Base-by-base conservation (phyloP, 2,888 invertebrate species). In the Altica lythri region DNA sequence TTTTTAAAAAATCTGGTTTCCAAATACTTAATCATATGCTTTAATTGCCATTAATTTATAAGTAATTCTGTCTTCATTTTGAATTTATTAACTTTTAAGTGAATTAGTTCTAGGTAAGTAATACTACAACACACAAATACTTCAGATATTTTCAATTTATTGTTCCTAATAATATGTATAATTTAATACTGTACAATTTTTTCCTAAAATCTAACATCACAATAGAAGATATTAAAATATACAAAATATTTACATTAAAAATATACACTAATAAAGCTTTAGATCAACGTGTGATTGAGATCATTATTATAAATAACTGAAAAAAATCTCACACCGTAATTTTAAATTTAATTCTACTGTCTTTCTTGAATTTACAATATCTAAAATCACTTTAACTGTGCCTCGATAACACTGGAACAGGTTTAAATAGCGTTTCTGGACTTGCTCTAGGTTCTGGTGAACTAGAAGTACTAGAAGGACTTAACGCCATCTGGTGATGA, bases 401-500 rank as follows among this genome's bases (percentile, higher is more conserved):
- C 56, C 75, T 70, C 8, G 75, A 70, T 53, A 75, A 64, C 16
- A 76, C 70, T 14, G 75, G 72, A 27, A 77, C 70, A 2, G 76
- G 76, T 65, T 76, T 76, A 60, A 71, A 76, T 30, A 76, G 58
- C 56, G 68, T 68, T 29, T 73, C 69, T 17, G 72, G 65, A 62
- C 67, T 69, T 19, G 67, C 62, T 34, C 69, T 62, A 1, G 74
- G 76, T 59, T 75, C 77, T 2, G 77, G 75, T 16, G 76, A 74
- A 61, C 72, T 81, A 74, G 69, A 82, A 32, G 60, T 66, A 77
- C 75, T 75, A 22, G 79, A 76, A 13, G 75, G 76, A 54, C 81
- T 74, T 12, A 72, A 69, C 49, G 72, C 68, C 42, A 67, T 55
- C 67, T 53, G 62, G 18, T 62, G 66, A 13, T 70, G 70, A 32